A percentile compares a stretch with the other conserved stretches of the same genome.
Evolutionary conservation across 2,888 invertebrate species (phyloP).

Genomic region (Notodonta ziczac): DNA sequence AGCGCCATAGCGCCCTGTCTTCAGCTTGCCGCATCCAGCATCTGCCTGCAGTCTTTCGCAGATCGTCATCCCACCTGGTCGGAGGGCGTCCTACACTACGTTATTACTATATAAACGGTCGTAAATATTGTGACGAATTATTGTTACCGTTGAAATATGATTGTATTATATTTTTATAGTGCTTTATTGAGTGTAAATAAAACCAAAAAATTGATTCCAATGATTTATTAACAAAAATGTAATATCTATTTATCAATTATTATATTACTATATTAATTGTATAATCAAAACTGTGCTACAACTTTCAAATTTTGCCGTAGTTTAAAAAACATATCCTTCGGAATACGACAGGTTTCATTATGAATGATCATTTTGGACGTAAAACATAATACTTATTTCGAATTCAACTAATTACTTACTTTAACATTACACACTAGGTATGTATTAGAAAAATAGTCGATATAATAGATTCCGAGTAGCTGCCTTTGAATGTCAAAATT

Average conservation of each 20-base stretch:
- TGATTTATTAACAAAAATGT: slow-evolving; percentile 54
- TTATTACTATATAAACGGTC: no score
- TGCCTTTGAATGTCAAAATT: no score
- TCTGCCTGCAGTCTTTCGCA: no score
- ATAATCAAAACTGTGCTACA: slow-evolving; percentile 27
- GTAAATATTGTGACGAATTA: no score
- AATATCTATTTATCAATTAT: slow-evolving; percentile 8
- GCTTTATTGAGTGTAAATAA: slow-evolving; percentile 18
- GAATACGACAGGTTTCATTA: not conserved
- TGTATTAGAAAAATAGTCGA: not conserved
- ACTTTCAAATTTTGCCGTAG: slow-evolving; percentile 8
- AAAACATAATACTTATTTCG: slow-evolving; percentile 1
- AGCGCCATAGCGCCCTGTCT: no score
- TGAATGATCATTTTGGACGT: slow-evolving; percentile 5
- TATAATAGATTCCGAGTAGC: not conserved
- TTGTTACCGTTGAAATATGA: no score
- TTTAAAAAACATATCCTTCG: not conserved
- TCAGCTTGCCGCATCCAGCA: no score
- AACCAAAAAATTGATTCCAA: slow-evolving; percentile 40
- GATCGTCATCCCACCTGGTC: no score
- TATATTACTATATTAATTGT: slow-evolving; percentile 11
- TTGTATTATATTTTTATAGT: no score
- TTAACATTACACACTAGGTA: not conserved
- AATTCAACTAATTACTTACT: not conserved
- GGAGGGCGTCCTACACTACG: no score